phyloP scores from a whole-genome alignment of 1,140 invertebrate species.

The Amyelois transitella region DNA sequence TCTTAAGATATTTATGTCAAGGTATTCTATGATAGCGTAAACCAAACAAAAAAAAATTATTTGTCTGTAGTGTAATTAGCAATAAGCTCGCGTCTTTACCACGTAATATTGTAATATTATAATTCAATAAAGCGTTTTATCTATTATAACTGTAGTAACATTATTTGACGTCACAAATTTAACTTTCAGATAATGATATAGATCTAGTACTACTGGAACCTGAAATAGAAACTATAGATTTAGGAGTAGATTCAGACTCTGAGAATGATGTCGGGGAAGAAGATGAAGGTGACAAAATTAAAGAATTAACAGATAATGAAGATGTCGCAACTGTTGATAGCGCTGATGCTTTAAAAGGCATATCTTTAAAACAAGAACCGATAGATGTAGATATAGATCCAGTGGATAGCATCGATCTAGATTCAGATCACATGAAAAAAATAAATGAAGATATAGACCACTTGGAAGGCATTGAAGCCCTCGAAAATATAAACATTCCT shows the following conservation, averaged over 20 bases:
- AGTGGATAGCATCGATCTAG: not conserved
- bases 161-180: not conserved
- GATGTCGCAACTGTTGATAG: not conserved
- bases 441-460: not conserved
- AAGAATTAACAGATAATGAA: not conserved
- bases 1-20: too few relatives aligned
- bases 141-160: not conserved
- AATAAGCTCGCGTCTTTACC: not conserved
- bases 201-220: slow-evolving; percentile 49
- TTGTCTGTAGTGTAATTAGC: not conserved
- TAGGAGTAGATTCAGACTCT: slow-evolving; percentile 26
- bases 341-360: too few relatives aligned
- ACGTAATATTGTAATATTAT: not conserved
- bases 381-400: not conserved
- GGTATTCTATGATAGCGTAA: too few relatives aligned
- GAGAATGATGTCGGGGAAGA: slow-evolving; percentile 8
- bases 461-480: not conserved
- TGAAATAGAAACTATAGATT: slow-evolving; percentile 48
- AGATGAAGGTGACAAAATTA: not conserved
- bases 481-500: not conserved
- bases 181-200: slow-evolving; percentile 31
- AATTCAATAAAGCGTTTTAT: not conserved
- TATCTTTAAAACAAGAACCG: not conserved
- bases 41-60: not conserved
- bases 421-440: not conserved